A percentile compares a stretch with the other conserved stretches of the same genome.
Evolutionary conservation across 1,140 invertebrate species (phyloP).

Genomic region (Brachionus rotundiformis): DNA sequence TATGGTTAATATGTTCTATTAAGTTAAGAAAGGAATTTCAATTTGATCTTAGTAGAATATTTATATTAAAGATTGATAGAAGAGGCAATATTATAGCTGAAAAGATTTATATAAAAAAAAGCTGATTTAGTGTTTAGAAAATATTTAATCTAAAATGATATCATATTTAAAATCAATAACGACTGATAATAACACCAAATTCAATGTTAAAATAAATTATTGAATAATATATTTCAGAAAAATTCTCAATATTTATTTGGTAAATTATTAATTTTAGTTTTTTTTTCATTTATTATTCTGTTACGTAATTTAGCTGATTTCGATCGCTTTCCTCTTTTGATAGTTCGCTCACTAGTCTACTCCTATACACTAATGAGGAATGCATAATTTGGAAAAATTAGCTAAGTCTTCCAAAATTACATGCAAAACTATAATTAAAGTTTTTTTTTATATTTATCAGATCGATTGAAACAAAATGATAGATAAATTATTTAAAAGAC

Average conservation of each 20-base stretch:
- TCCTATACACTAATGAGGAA: neutral
- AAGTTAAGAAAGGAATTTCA: too few relatives aligned
- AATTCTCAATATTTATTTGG: neutral
- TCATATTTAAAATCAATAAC: slow-evolving; percentile 5
- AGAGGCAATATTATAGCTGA: neutral
- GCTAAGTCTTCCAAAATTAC: neutral
- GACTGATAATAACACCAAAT: neutral
- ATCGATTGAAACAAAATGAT: slow-evolving; percentile 19
- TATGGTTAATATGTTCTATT: too few relatives aligned
- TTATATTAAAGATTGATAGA: neutral
- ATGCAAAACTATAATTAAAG: slow-evolving; percentile 11
- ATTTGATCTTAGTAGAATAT: too few relatives aligned
- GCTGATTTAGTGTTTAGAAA: neutral
- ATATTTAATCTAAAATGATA: neutral
- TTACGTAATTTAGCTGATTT: slow-evolving; percentile 3
- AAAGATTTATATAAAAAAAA: neutral
- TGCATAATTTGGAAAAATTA: neutral
- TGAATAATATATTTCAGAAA: neutral
- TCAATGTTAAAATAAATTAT: neutral
- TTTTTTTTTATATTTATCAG: neutral
- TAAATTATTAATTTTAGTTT: slow-evolving; percentile 1
- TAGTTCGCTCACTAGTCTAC: neutral
- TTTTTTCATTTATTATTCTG: slow-evolving; percentile 5
- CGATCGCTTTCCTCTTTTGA: neutral
- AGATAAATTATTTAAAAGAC: neutral